Evolutionary conservation across 1,140 invertebrate genomes (phyloP).

Genomic region (Aporrectodea caliginosa): DNA sequence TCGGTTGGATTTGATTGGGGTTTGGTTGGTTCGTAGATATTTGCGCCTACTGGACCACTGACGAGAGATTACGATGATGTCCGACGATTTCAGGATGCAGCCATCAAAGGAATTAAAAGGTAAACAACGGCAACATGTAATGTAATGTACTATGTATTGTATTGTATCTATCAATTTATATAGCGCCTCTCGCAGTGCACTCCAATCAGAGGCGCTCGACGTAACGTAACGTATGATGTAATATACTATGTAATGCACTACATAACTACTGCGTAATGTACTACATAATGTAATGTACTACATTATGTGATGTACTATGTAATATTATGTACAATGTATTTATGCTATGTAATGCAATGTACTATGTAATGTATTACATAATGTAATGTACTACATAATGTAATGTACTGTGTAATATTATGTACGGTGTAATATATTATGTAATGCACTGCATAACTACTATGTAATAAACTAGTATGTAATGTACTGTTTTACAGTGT

Average conservation of each 20-base stretch:
- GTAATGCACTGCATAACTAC: background rate
- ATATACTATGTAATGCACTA: background rate
- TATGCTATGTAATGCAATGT: background rate
- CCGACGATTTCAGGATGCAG: slow-evolving; percentile 63
- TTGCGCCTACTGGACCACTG: slow-evolving; percentile 72
- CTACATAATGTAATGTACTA: background rate
- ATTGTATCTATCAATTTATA: no score
- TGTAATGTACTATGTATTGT: no score
- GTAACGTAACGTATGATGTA: no score
- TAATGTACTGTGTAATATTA: background rate
- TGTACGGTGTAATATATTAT: background rate
- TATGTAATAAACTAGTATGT: background rate
- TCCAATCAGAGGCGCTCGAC: no score
- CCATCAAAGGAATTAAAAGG: slow-evolving; percentile 63
- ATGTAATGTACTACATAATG: background rate
- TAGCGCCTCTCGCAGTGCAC: no score
- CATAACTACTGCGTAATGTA: background rate
- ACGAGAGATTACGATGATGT: slow-evolving; percentile 78
- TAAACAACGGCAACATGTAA: no score
- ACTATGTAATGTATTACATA: background rate
- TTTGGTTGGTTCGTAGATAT: slow-evolving; percentile 61
- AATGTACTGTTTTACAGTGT: background rate
- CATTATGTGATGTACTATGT: background rate
- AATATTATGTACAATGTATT: background rate
- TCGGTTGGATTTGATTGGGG: no score